Conservation (phyloP, 2,797 vertebrate species). For the Intellagama lesueurii region DNA sequence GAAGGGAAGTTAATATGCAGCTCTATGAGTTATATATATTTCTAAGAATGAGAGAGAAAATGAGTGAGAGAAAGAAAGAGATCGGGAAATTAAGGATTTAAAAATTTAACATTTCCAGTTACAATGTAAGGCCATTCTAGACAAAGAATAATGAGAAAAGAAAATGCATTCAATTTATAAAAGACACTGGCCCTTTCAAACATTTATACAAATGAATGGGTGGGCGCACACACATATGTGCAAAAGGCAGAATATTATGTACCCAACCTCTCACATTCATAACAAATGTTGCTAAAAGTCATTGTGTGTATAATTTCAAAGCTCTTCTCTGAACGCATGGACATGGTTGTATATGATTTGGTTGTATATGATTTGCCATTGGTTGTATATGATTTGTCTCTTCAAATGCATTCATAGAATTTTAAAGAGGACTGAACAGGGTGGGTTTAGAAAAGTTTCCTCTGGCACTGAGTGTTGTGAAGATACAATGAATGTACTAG, state of each 20-base stretch:
- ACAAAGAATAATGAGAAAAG: slow-evolving; percentile 31
- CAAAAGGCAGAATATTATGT: too few species aligned
- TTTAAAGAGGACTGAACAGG: neutral
- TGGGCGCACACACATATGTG: neutral
- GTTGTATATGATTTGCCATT: neutral
- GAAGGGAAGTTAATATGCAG: neutral
- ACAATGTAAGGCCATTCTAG: slow-evolving; percentile 14
- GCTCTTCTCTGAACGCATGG: too few species aligned
- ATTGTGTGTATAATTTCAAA: too few species aligned
- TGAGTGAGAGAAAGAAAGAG: neutral
- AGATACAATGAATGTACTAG: slow-evolving; percentile 56
- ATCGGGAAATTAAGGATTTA: slow-evolving; percentile 44
- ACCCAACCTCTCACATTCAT: neutral
- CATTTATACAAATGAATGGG: neutral
- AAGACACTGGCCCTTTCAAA: neutral
- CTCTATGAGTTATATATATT: neutral
- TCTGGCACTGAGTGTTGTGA: slow-evolving; percentile 30
- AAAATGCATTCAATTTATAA: slow-evolving; percentile 36
- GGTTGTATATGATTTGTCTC: neutral
- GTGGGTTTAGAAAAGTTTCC: neutral
- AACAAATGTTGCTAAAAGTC: neutral
- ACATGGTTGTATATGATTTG: neutral
- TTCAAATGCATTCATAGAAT: neutral
- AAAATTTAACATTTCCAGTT: slow-evolving; percentile 54
- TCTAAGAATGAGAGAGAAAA: slow-evolving; percentile 17